phyloP scores from a whole-genome alignment of 2,797 vertebrate species.

The Cynopterus sphinx region DNA sequence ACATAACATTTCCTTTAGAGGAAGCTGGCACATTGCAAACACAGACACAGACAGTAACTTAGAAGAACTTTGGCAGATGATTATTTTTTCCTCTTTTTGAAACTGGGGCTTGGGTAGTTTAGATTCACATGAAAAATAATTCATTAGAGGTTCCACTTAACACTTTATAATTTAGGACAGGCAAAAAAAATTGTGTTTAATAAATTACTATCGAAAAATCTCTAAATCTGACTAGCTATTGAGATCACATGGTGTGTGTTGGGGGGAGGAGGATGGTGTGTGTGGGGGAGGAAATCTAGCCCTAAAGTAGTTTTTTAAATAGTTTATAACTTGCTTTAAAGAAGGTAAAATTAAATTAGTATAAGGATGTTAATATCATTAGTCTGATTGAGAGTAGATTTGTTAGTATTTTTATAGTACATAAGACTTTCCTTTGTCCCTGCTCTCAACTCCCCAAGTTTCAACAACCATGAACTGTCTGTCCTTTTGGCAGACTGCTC shows the following conservation, averaged over 20 bases:
- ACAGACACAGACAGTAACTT: constrained; percentile 33
- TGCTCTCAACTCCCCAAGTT: not conserved
- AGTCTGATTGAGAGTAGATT: not conserved
- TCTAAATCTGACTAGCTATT: constrained; percentile 2
- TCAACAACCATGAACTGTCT: not conserved
- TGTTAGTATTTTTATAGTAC: not conserved
- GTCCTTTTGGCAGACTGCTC: not conserved
- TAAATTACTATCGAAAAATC: constrained; percentile 65
- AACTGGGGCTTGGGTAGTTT: constrained; percentile 53
- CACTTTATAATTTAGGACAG: constrained; percentile 51
- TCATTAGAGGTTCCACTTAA: constrained; percentile 58
- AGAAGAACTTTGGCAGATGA: constrained; percentile 35
- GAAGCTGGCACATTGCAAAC: constrained; percentile 65
- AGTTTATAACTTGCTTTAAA: constrained; percentile 32
- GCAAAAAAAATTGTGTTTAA: constrained; percentile 68
- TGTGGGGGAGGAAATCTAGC: not conserved
- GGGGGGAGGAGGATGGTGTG: too few relatives aligned
- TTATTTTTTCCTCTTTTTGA: constrained; percentile 54
- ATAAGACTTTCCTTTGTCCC: not conserved
- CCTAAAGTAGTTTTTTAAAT: constrained; percentile 36
- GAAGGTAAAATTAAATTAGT: constrained; percentile 27
- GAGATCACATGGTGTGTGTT: not conserved
- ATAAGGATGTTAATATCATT: constrained; percentile 41
- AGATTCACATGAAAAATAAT: constrained; percentile 63
- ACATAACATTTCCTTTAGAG: constrained; percentile 70